Percentiles rank a stretch among this genome's conserved stretches.
phyloP scores from a whole-genome alignment of 1,140 invertebrate genomes.

The Antheraea mylitta region DNA sequence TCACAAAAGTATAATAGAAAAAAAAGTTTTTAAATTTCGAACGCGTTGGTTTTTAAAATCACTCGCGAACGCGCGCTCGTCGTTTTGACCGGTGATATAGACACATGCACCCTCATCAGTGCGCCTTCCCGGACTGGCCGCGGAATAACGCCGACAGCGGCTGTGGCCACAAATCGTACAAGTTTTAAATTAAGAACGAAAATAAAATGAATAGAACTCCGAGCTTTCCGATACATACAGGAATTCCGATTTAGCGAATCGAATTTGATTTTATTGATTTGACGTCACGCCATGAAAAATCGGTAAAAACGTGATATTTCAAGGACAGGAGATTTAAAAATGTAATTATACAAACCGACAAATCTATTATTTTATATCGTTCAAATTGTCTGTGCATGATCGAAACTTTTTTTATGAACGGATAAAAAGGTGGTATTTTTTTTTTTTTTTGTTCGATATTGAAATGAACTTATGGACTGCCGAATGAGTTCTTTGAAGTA shows the following conservation, averaged over 20 bases:
- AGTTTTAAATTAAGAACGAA: conserved; percentile 57
- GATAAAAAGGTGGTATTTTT: not conserved
- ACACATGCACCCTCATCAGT: conserved; percentile 62
- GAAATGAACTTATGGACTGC: not conserved
- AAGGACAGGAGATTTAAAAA: conserved; percentile 11
- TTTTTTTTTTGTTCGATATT: conserved; percentile 1
- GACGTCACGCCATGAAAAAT: conserved; percentile 29
- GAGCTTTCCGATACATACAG: conserved; percentile 36
- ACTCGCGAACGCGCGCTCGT: conserved; percentile 57
- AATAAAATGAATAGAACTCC: conserved; percentile 53
- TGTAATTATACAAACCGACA: not conserved
- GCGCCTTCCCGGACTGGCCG: conserved; percentile 59
- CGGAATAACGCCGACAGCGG: conserved; percentile 27
- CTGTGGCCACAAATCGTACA: conserved; percentile 14
- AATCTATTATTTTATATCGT: conserved; percentile 1
- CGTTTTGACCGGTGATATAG: conserved; percentile 30
- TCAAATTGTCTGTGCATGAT: not conserved
- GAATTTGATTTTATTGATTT: conserved; percentile 22
- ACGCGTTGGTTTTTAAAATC: conserved; percentile 42
- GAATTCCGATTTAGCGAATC: conserved; percentile 37
- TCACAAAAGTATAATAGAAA: conserved; percentile 47
- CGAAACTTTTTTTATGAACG: not conserved
- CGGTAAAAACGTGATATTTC: conserved; percentile 16
- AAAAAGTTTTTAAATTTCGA: conserved; percentile 39
- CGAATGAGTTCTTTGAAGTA: conserved; percentile 1